Conservation (phyloP, 2,113 vertebrate species). For the Solea senegalensis region DNA sequence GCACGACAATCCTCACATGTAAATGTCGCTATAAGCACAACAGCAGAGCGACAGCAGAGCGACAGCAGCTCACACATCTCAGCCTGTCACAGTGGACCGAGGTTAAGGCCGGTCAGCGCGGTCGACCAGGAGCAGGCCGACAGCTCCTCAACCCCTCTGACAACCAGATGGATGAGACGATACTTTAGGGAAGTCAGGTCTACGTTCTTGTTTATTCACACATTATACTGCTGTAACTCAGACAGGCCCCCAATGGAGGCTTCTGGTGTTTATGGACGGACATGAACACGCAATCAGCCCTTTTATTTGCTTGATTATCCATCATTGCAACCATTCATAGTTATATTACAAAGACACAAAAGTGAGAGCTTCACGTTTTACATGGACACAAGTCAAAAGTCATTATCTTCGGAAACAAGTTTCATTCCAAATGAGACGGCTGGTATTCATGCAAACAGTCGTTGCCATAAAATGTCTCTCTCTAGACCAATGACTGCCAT, state of each 20-base stretch:
- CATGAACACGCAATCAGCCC: no score
- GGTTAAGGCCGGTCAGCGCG: conserved; percentile 63
- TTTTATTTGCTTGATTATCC: no score
- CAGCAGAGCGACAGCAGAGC: conserved; percentile 49
- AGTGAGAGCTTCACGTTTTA: no score
- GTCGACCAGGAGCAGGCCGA: conserved; percentile 44
- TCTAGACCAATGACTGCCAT: no score
- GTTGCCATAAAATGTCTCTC: no score
- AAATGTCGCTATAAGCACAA: conserved; percentile 41
- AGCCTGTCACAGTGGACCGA: conserved; percentile 59
- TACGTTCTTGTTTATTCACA: conserved; percentile 53
- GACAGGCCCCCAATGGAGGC: conserved; percentile 1
- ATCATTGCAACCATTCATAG: no score
- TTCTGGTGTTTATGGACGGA: neutral
- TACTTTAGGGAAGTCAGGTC: conserved; percentile 38
- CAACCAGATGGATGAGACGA: conserved; percentile 59
- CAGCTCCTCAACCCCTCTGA: conserved; percentile 68
- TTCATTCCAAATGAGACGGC: no score
- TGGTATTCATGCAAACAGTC: no score
- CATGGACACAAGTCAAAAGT: no score
- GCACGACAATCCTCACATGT: conserved; percentile 46
- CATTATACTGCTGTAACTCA: conserved; percentile 18
- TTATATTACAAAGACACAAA: no score
- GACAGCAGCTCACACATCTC: conserved; percentile 53
- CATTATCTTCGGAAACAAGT: no score